Percentiles rank a stretch among this genome's conserved stretches.
Evolutionary conservation across 2,113 vertebrate genomes (phyloP).

Genomic region (Pyxicephalus adspersus): DNA sequence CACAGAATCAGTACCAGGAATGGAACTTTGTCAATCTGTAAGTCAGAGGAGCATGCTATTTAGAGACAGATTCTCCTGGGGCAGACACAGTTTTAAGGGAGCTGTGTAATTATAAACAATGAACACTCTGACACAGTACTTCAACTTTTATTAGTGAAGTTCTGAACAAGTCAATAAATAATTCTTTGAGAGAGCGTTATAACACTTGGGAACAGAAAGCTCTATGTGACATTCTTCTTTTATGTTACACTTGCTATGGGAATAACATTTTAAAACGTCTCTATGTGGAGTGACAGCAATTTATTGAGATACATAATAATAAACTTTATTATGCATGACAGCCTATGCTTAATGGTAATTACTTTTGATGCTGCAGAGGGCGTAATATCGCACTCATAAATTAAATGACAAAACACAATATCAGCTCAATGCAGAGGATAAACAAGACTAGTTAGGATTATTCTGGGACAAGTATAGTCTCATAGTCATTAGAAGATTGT

Average conservation of each 20-base stretch:
- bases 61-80: too few relatives aligned
- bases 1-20: too few relatives aligned
- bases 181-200: not conserved
- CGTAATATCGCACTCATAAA: conserved; percentile 14
- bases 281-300: conserved; percentile 1
- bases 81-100: too few relatives aligned
- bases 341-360: conserved; percentile 46
- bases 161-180: conserved; percentile 7
- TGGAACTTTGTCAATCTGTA: too few relatives aligned
- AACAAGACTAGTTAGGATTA: not conserved
- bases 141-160: not conserved
- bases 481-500: too few relatives aligned
- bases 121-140: too few relatives aligned
- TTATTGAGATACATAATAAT: conserved; percentile 32
- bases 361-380: conserved; percentile 12
- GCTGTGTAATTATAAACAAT: too few relatives aligned
- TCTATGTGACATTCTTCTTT: not conserved
- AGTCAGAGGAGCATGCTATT: too few relatives aligned
- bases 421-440: conserved; percentile 4
- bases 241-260: not conserved
- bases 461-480: conserved; percentile 16
- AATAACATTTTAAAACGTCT: conserved; percentile 29
- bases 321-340: conserved; percentile 23
- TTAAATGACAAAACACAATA: conserved; percentile 9
- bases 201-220: not conserved